Percentiles rank a stretch among this genome's conserved stretches.
These are phyloP conservation scores for Glaucomys volans DNA, from an alignment of 2,113 vertebrate species.

Conservation along the genomic window DNA sequence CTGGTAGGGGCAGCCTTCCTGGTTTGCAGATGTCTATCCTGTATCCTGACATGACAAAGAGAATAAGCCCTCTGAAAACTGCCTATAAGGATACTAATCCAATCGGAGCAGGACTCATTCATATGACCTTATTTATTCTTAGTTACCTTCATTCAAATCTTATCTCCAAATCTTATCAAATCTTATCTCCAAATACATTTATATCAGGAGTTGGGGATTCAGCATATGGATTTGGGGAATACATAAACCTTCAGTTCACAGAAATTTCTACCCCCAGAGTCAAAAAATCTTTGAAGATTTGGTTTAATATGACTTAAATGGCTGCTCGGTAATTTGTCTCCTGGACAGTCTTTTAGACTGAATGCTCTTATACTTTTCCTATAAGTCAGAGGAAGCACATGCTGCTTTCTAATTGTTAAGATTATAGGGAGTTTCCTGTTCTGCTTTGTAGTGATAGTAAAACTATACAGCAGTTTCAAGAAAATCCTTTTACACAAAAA, in stretches of 20 bases:
- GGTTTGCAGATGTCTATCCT: background rate
- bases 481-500: slow-evolving; percentile 45
- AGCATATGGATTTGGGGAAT: background rate
- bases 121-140: background rate
- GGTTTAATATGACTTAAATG: background rate
- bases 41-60: background rate
- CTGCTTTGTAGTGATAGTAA: background rate
- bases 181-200: background rate
- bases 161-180: background rate
- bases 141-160: background rate
- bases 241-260: background rate
- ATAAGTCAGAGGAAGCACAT: background rate
- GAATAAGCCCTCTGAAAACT: background rate
- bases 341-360: background rate
- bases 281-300: background rate
- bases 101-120: background rate
- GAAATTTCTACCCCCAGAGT: background rate
- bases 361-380: background rate
- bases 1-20: background rate
- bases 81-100: background rate
- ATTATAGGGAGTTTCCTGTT: background rate
- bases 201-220: background rate
- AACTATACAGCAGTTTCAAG: background rate
- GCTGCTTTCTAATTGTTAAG: background rate
- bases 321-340: background rate